Evolutionary conservation across 1,140 invertebrate species (phyloP), one percentile per base, ranked within the genome.

Genomic region (Grapholita molesta): DNA sequence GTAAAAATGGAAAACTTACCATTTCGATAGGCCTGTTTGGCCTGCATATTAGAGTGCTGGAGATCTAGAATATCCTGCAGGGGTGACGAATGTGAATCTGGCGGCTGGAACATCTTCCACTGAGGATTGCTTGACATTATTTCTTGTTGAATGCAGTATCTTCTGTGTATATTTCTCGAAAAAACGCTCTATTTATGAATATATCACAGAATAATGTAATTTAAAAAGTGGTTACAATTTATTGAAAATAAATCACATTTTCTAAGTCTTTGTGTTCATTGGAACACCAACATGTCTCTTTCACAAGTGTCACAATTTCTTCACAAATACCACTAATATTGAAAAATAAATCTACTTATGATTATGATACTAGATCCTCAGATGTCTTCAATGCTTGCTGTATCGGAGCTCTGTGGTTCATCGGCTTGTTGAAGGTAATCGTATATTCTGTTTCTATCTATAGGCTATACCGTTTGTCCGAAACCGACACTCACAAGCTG

Each of bases 351-450:
- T 79, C 74, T 85, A 85, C 75, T 84, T 83, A 77, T 67, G 67
- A 80, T 75, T 78, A 78, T 79, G 74, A 83, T 88, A 80, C 81
- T 95, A 94, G 94, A 95, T 96, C 95, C 95, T 96, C 95, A 96
- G 95, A 96, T 96, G 95, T 96, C 95, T 95, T 96, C 95, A 96
- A 96, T 96, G 95, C 95, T 95, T 95, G 95, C 95, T 96, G 95
- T 94, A 94, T 96, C 93, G 94, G 94, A 93, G 93, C 95, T 95
- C 94, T 95, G 91, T 90, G 91, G 71, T 83, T 71, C 79, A 84
- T 84, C 72, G 73, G 78, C 74, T 83, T 80, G 78, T 82, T 84
- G 70, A 52, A 70, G 70, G 70, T 74, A 72, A 67, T 74, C 68
- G 71, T 77, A 71, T 74, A 73, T 74, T 83, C 72, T 75, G 92